Base-by-base conservation (phyloP, 92 coral and sea anemone genomes). In the Parazoanthus swiftii region DNA sequence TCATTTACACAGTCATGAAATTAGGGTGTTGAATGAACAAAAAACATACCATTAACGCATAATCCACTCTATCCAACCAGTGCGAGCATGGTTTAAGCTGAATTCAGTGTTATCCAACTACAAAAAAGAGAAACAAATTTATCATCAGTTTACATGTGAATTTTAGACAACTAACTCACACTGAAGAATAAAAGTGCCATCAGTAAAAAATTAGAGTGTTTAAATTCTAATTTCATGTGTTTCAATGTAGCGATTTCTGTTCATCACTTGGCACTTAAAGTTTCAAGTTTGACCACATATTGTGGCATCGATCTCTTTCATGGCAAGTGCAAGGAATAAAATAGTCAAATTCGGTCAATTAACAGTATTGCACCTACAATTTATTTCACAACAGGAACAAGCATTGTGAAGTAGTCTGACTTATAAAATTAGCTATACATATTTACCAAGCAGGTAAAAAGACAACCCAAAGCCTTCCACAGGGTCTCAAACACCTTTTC, bases 241-340 rank as follows among this genome's bases (percentile, higher is more conserved):
- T 71, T 84, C 79, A 84, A 46, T 72, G 87, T 71, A 84, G 87
- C 79, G 79, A 71, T 84, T 84, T 70, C 87, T 84, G 79, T 48
- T 48, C 51, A 48, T 48, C 51, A 48, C 51, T 48, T 48, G 51
- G 51, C 51, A 48, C 51, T 6, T 48, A 1, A 48, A 48, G 51
- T 48, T 48, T 0, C 8, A 48, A 48, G 8, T 8, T 48, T 48
- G 51, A 7, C 51, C 11, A 48, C 8, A 11, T 5, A 11, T 8
- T 48, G 51, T 48, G 51, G 51, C 51, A 6, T 10, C 0, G 51
- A 48, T 10, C 9, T 1, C 0, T 48, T 48, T 48, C 51, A 48
- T 6, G 51, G 8, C 11, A 48, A 5, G 42, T 48, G 51, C 51
- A 48, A 6, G 51, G 11, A 1, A 21, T 3, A 3, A 18, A 63